Base-by-base conservation (phyloP, 2,113 vertebrate species). In the Plestiodon gilberti region DNA sequence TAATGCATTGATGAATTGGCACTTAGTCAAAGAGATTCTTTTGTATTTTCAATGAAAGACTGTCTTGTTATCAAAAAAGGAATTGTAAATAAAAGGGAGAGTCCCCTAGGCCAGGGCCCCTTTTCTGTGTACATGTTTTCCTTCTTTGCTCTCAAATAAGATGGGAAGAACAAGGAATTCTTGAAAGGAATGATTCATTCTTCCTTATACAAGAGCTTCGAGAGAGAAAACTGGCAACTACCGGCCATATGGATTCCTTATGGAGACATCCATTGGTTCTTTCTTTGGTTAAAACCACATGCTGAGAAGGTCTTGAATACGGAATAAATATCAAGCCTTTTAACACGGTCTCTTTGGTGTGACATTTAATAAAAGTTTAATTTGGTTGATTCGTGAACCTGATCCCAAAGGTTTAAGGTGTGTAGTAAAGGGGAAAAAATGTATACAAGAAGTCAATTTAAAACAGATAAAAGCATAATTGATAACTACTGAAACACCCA, bases 1-100 rank as follows among this genome's bases (percentile, higher is more conserved):
- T 94, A 93, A 92, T 87, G 89, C 85, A 76, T 78, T 93, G 90
- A 92, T 93, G 90, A 89, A 93, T 89, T 0, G 87, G 79, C 92
- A 83, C 83, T 91, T 90, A 89, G 87, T 79, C 85, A 67, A 88
- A 73, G 85, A 82, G n/a, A 86, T 75, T 35, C 69, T 69, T 82
- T 81, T 75, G 87, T 88, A 77, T 87, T 90, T 87, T 89, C 81
- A 90, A 71, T 75, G 70, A 81, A 81, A 81, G 61, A 10, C 9
- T 81, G 48, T 38, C 67, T 83, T 71, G 40, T 52, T 57, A 52
- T 35, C 23, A 78, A 75, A 75, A 18, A 28, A 18, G 14, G 71
- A 55, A 28, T 74, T 79, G 73, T 88, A 88, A 79, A 88, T 84
- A 83, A 88, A 83, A 55, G 43, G 59, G 48, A 38, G 61, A 67